Evolutionary conservation across 2,797 vertebrate genomes (phyloP), one percentile per base, ranked within the genome.

Genomic region (Helarctos malayanus): DNA sequence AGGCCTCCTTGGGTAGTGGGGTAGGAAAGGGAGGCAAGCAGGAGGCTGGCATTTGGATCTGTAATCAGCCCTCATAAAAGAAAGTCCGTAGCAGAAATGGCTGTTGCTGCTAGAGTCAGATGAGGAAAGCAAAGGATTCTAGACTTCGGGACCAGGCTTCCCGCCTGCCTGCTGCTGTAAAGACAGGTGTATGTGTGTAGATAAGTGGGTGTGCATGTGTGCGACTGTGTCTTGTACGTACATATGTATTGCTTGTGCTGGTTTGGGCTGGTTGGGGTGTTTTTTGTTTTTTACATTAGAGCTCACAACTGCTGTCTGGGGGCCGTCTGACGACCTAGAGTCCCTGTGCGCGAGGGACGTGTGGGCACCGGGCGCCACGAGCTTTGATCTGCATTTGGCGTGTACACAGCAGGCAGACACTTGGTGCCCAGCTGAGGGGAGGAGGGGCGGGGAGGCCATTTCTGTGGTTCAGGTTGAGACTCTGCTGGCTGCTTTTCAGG

Each of bases 41-140:
- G 47, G 27, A 85, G 45, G 1, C 56, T 41, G 32, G 10, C 75
- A 21, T 85, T 91, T 89, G 56, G 18, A 89, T 89, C 49, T 86
- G 27, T 88, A n/a, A 61, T 84, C 59, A 49, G 32, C 11, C 45
- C 54, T 82, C 47, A 8, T 94, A 52, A 47, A 10, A 81, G 83
- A 69, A 79, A 63, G 19, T 45, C 52, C 49, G 10, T 78, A 19
- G 38, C 10, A 52, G 65, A 57, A 61, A 76, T 38, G 35, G 35
- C 63, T 76, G 3, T 73, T 89, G 59, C 69, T 76, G 76, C 71
- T 76, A 57, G 65, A 82, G n/a, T 78, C 84, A 38, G 45, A 38
- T 32, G 69, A 84, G 41, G 75, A 76, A 85, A 69, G 68, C 68
- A 19, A 10, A 59, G 79, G 57, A 86, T 86, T 97, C 45, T 83